Percentiles rank a stretch among this genome's conserved stretches.
Conservation (phyloP, 1,140 invertebrate genomes). For the Tetragonula clypearis region DNA sequence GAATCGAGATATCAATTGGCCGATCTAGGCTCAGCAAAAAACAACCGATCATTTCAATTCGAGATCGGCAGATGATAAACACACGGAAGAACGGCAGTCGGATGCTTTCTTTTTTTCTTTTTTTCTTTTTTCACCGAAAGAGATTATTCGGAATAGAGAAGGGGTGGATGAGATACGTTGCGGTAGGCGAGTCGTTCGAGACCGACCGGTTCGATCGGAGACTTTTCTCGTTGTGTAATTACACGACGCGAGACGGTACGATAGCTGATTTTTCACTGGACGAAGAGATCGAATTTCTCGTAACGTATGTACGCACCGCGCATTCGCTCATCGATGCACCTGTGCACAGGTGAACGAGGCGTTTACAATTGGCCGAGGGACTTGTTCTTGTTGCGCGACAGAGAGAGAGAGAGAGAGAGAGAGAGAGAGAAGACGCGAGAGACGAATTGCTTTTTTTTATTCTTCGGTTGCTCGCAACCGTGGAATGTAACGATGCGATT, state of each 20-base stretch:
- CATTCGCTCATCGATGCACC: constrained; percentile 23
- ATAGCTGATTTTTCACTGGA: constrained; percentile 41
- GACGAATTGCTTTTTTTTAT: constrained; percentile 25
- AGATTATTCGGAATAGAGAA: neutral
- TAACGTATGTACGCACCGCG: constrained; percentile 30
- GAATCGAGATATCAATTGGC: too few species aligned
- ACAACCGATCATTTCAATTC: neutral
- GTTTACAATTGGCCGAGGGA: constrained; percentile 26
- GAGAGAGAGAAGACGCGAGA: neutral
- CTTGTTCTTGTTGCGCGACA: neutral
- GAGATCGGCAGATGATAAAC: neutral
- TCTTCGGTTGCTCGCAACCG: constrained; percentile 1
- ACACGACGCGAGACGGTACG: constrained; percentile 9
- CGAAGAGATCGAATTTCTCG: constrained; percentile 72
- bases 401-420: neutral
- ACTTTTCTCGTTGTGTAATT: constrained; percentile 51
- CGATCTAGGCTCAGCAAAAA: too few species aligned
- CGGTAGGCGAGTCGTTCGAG: constrained; percentile 51
- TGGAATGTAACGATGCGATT: constrained; percentile 33
- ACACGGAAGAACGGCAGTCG: neutral
- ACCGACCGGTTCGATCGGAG: constrained; percentile 65
- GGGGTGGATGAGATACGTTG: neutral
- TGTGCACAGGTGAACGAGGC: neutral
- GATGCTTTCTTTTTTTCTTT: neutral
- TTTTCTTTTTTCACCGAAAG: too few species aligned